phyloP scores from a whole-genome alignment of 53 echinoderm and acorn worm species.

The Echinometra lucunter region DNA sequence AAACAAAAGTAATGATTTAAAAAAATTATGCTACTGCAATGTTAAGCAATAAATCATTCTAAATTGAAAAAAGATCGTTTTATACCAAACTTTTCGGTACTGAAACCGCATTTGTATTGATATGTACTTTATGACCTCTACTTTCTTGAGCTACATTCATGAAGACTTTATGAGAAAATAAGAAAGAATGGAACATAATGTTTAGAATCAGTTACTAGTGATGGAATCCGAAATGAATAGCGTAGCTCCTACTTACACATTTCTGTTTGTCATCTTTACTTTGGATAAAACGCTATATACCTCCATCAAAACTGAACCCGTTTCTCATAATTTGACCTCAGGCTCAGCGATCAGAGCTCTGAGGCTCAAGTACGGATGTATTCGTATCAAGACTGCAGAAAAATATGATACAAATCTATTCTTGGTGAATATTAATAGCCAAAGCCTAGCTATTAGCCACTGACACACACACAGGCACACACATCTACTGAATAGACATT shows the following conservation, averaged over 20 bases:
- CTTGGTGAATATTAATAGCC: background rate
- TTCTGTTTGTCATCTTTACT: background rate
- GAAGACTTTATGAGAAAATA: background rate
- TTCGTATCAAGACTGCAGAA: background rate
- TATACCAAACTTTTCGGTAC: no score
- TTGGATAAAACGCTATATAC: background rate
- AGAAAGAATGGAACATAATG: no score
- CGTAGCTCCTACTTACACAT: background rate
- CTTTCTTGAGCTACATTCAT: background rate
- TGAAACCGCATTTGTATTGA: no score
- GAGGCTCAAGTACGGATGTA: background rate
- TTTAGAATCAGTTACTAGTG: no score
- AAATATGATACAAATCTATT: background rate
- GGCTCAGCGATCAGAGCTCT: background rate
- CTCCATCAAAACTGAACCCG: background rate
- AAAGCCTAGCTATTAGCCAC: background rate
- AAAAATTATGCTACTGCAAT: no score
- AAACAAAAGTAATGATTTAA: no score
- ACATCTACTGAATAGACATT: background rate
- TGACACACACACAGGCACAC: background rate
- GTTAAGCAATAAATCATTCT: no score
- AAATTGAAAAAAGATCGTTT: no score
- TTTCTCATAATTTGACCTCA: background rate
- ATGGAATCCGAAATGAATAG: background rate
- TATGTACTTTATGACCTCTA: background rate